phyloP scores from a whole-genome alignment of 2,113 vertebrate species.

The Neodontobutis hainanensis region DNA sequence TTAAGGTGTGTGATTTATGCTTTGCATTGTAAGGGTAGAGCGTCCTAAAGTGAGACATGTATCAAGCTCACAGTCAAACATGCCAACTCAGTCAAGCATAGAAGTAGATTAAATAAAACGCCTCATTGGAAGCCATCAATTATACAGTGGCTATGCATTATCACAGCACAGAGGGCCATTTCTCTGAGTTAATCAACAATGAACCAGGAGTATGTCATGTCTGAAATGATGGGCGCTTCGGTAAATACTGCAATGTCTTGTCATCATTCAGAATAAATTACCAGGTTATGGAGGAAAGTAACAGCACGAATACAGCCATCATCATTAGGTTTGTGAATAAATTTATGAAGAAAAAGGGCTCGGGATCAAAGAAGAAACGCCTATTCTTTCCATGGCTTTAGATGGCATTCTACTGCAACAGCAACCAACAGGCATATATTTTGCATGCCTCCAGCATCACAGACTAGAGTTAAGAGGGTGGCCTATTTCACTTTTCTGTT shows the following conservation, averaged over 20 bases:
- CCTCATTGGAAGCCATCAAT: conserved; percentile 55
- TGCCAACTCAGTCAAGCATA: conserved; percentile 20
- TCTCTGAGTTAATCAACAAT: conserved; percentile 56
- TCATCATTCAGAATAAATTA: conserved; percentile 51
- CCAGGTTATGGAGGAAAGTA: conserved; percentile 28
- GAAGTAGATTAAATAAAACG: conserved; percentile 47
- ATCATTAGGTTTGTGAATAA: conserved; percentile 40
- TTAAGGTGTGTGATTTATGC: neutral
- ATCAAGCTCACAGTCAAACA: conserved; percentile 10
- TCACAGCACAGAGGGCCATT: conserved; percentile 43
- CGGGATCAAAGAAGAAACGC: conserved; percentile 50
- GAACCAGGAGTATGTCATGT: conserved; percentile 41
- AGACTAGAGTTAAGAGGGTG: too few species aligned
- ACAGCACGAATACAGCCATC: conserved; percentile 23
- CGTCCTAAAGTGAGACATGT: neutral
- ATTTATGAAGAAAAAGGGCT: conserved; percentile 23
- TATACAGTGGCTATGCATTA: conserved; percentile 49
- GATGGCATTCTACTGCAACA: conserved; percentile 28
- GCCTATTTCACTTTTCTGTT: too few species aligned
- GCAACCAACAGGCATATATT: conserved; percentile 16
- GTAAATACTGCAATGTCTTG: conserved; percentile 37
- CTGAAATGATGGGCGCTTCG: conserved; percentile 34
- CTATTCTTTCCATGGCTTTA: conserved; percentile 24
- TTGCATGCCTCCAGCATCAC: too few species aligned
- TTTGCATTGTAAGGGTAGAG: conserved; percentile 5